Evolutionary conservation across 2,113 vertebrate species (phyloP).

Genomic region (Thomomys bottae): DNA sequence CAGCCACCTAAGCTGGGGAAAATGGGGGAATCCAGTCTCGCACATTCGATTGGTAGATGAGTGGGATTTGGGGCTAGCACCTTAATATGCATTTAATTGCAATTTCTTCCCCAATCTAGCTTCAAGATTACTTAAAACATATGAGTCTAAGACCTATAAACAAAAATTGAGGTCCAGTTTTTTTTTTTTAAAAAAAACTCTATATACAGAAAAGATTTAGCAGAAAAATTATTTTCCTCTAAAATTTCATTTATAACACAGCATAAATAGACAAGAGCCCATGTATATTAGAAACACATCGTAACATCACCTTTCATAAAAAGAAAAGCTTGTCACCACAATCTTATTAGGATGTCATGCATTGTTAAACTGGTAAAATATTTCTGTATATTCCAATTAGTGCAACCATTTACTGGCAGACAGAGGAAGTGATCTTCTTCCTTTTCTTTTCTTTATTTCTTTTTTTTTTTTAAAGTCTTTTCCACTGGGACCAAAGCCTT

Average conservation of each 20-base stretch:
- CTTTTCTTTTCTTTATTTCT: constrained; percentile 72
- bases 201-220: constrained; percentile 44
- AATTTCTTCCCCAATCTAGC: constrained; percentile 13
- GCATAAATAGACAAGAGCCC: constrained; percentile 62
- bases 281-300: neutral
- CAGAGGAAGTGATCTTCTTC: constrained; percentile 83
- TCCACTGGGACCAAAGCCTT: constrained; percentile 87
- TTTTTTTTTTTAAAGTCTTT: constrained; percentile 84
- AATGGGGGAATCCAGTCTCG: neutral
- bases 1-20: constrained; percentile 60
- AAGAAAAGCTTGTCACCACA: constrained; percentile 86
- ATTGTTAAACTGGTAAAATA: constrained; percentile 84
- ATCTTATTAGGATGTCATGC: constrained; percentile 85
- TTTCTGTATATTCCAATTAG: constrained; percentile 88
- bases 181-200: constrained; percentile 35
- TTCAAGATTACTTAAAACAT: constrained; percentile 41
- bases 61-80: constrained; percentile 30
- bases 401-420: constrained; percentile 75
- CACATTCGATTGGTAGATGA: constrained; percentile 55
- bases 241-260: constrained; percentile 67
- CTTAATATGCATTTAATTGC: constrained; percentile 67
- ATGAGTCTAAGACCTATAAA: constrained; percentile 23
- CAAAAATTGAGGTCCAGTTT: constrained; percentile 44
- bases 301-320: constrained; percentile 84
- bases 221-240: constrained; percentile 64